Evolutionary conservation across 2,113 vertebrate genomes (phyloP), one percentile per base, ranked within the genome.

Genomic region (Eolophus roseicapilla): DNA sequence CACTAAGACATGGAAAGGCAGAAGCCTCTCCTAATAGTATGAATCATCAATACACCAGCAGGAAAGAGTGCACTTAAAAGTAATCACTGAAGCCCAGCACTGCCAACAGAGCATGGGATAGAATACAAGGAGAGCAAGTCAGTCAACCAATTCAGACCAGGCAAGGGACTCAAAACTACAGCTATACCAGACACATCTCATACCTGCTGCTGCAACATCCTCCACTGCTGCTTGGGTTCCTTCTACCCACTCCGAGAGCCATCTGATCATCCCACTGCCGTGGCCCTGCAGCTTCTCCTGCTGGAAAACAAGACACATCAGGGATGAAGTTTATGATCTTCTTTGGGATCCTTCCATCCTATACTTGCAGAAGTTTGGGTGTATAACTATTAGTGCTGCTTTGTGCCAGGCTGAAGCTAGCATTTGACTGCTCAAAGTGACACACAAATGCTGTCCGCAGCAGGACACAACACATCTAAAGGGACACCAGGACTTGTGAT

Each of bases 1-100:
- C 83, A 46, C 75, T 11, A 76, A 53, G 64, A 43, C 52, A 80
- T n/a, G 59, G 94, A 43, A 52, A 89, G 65, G 81, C 76, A 83
- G 70, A 85, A 73, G 64, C 75, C 44, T 91, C 84, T 77, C 69
- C 69, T 82, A 12, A n/a, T 5, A 37, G 60, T 5, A 18, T 35
- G 75, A 90, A 82, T 88, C 90, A 88, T 23, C 82, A 49, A 57
- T 43, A 73, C 3, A 18, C 8, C 59, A 88, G 33, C 41, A 71
- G 67, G 50, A n/a, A 57, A 86, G 49, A 85, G 44, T 6, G 24
- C 74, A 69, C 83, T 53, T 85, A 11, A 53, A 39, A 53, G 55
- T 6, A 25, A 41, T 44, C 53, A 12, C 35, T 24, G 43, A 23
- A 23, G 28, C 16, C 64, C 70, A 67, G 63, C 23, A 9, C 39